Evolutionary conservation across 2,797 vertebrate species (phyloP).

Genomic region (Pseudopleuronectes americanus): DNA sequence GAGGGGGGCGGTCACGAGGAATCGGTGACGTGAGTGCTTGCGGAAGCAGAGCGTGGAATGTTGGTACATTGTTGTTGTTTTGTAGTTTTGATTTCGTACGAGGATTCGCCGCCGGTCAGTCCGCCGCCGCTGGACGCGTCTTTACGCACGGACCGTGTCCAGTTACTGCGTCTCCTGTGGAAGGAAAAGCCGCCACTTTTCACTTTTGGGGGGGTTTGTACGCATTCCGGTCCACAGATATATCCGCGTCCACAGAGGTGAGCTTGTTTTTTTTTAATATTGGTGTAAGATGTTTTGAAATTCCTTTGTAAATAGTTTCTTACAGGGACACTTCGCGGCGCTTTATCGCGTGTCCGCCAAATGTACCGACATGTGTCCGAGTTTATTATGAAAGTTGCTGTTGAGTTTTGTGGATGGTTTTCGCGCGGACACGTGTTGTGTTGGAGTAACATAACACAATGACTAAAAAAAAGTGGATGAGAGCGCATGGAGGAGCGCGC

Average conservation of each 20-base stretch:
- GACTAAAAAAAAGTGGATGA: conserved; percentile 6
- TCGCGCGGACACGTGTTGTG: conserved; percentile 76
- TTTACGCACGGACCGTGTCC: conserved; percentile 40
- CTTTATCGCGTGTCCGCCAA: no score
- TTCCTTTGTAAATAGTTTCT: conserved; percentile 67
- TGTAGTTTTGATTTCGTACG: conserved; percentile 79
- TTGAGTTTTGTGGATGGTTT: conserved; percentile 48
- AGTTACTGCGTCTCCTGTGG: conserved; percentile 35
- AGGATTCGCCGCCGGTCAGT: conserved; percentile 66
- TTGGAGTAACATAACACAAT: conserved; percentile 41
- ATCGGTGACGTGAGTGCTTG: conserved; percentile 85
- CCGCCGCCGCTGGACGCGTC: conserved; percentile 48
- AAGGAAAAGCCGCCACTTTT: conserved; percentile 28
- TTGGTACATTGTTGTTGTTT: conserved; percentile 90
- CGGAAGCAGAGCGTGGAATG: conserved; percentile 89
- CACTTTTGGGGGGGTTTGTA: conserved; percentile 15
- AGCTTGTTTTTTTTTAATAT: conserved; percentile 48
- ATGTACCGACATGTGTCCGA: no score
- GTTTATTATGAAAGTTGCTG: no score
- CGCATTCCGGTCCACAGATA: conserved; percentile 64
- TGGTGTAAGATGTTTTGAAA: conserved; percentile 70
- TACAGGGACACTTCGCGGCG: conserved; percentile 54
- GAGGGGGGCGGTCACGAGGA: conserved; percentile 90
- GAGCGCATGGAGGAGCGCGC: no score
- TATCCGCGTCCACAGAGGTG: conserved; percentile 79